Evolutionary conservation across 2,797 vertebrate species (phyloP).

Genomic region (Tenualosa ilisha): DNA sequence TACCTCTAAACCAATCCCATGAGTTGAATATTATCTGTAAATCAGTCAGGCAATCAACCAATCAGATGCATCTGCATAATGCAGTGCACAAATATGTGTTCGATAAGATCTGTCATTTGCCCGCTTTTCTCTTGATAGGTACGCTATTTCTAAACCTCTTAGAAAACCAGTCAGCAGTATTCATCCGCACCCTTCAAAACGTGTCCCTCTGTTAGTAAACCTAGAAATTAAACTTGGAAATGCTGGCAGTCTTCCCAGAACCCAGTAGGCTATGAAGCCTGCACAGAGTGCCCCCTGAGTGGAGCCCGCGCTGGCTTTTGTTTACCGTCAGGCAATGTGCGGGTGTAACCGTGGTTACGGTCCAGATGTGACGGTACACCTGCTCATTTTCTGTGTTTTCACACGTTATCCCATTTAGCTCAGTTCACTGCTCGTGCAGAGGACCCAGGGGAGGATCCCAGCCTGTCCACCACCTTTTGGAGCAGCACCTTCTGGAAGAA

Average conservation of each 20-base stretch:
- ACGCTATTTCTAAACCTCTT: not conserved
- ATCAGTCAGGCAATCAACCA: not conserved
- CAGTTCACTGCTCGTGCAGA: not conserved
- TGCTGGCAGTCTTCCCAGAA: not conserved
- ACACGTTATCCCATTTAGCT: not conserved
- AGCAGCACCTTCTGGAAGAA: not conserved
- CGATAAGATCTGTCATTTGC: not conserved
- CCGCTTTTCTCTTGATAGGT: not conserved
- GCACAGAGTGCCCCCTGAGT: not conserved
- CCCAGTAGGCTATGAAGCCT: constrained; percentile 1
- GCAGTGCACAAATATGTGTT: not conserved
- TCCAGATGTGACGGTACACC: constrained; percentile 17
- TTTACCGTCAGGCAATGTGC: not conserved
- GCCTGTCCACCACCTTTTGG: not conserved
- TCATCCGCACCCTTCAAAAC: not conserved
- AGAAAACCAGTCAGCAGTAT: not conserved
- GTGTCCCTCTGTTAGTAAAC: not conserved
- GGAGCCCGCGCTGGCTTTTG: not conserved
- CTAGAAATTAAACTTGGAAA: not conserved
- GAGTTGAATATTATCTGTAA: not conserved
- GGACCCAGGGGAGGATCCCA: not conserved
- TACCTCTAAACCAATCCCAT: not conserved
- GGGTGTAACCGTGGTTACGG: constrained; percentile 1
- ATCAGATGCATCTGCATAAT: not conserved
- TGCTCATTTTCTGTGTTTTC: not conserved